Conservation (phyloP, 2,888 invertebrate species). For the Trachelus iudaicus region DNA sequence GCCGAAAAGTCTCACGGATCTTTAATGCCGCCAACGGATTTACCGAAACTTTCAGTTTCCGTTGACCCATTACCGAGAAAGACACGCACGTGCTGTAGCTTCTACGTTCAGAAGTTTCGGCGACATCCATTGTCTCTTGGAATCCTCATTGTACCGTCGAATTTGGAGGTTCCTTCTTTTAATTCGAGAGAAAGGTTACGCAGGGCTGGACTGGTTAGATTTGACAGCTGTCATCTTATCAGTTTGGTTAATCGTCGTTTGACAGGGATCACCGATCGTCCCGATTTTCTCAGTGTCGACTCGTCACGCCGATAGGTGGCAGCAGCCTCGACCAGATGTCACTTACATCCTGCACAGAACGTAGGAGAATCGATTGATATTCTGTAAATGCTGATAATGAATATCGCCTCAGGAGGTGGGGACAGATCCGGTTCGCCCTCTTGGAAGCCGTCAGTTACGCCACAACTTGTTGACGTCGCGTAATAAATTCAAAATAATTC, state of each 20-base stretch:
- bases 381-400: not conserved
- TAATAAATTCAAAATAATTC: not conserved
- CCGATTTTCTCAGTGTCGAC: not conserved
- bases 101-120: slow-evolving; percentile 18
- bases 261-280: not conserved
- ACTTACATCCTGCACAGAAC: not conserved
- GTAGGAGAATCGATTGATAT: not conserved
- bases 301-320: not conserved
- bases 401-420: not conserved
- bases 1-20: too few relatives aligned
- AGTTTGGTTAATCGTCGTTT: not conserved
- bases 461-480: not conserved
- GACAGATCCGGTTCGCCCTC: not conserved
- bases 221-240: not conserved
- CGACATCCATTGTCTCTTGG: slow-evolving; percentile 29
- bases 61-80: slow-evolving; percentile 34
- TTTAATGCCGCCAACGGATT: not conserved
- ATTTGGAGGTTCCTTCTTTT: not conserved
- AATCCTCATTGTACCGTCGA: not conserved
- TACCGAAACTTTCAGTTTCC: slow-evolving; percentile 32
- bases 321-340: not conserved
- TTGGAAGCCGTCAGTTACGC: not conserved
- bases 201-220: not conserved
- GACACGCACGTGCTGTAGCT: slow-evolving; percentile 21
- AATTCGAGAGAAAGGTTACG: not conserved